These are phyloP conservation scores for Capricornis sumatraensis DNA, from an alignment of 2,113 vertebrate species.

Conservation along the genomic window DNA sequence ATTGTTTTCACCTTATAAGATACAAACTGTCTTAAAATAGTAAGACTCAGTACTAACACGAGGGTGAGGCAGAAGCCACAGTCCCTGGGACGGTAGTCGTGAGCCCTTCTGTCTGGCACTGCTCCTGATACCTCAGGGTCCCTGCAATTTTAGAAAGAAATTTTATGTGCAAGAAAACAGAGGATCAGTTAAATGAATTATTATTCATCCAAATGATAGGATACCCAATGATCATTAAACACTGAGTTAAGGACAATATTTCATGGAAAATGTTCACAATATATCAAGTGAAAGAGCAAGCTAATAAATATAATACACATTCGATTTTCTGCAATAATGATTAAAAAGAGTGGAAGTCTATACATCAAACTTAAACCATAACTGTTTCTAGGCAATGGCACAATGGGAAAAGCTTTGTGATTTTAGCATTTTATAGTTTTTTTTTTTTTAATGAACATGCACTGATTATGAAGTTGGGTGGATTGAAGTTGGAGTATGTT, in stretches of 20 bases:
- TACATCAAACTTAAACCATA: neutral
- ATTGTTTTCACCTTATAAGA: neutral
- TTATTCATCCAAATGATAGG: neutral
- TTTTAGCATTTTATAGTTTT: neutral
- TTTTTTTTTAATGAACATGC: neutral
- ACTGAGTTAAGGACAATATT: neutral
- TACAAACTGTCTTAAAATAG: neutral
- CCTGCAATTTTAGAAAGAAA: neutral
- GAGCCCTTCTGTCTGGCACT: neutral
- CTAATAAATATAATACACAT: neutral
- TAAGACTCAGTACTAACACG: neutral
- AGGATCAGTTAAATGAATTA: neutral
- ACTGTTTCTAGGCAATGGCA: neutral
- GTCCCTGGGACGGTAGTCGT: fast-evolving
- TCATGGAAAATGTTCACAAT: neutral
- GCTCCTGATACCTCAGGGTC: neutral
- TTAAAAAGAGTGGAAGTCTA: neutral
- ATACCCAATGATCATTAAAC: neutral
- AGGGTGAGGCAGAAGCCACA: neutral
- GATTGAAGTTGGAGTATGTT: neutral
- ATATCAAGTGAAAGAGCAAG: neutral
- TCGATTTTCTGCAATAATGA: neutral
- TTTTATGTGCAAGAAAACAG: neutral
- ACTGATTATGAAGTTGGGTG: neutral
- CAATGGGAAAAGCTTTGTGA: neutral